Evolutionary conservation across 1,140 invertebrate species (phyloP).

Genomic region (Papilio helenus): DNA sequence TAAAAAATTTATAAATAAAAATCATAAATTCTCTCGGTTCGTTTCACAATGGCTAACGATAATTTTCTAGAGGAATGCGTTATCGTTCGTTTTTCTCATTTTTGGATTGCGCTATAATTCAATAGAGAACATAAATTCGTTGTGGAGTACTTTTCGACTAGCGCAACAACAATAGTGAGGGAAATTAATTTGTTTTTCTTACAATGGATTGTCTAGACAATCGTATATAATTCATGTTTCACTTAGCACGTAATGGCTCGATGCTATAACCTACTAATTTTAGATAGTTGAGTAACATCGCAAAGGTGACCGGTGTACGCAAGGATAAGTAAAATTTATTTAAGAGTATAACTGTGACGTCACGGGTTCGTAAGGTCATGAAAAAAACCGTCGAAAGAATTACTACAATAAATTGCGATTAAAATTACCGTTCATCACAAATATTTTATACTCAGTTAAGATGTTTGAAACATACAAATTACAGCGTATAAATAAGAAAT

Average conservation of each 20-base stretch:
- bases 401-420: not conserved
- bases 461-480: not conserved
- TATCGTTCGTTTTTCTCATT: slow-evolving; percentile 66
- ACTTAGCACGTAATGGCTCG: slow-evolving; percentile 76
- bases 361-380: not conserved
- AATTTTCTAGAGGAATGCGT: slow-evolving; percentile 58
- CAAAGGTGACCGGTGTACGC: slow-evolving; percentile 52
- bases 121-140: slow-evolving; percentile 76
- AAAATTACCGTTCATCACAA: not conserved
- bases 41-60: slow-evolving; percentile 51
- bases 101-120: slow-evolving; percentile 68
- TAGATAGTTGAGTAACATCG: slow-evolving; percentile 65
- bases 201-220: slow-evolving; percentile 81
- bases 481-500: slow-evolving; percentile 28
- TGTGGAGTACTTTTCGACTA: slow-evolving; percentile 67
- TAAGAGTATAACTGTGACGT: not conserved
- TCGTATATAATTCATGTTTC: slow-evolving; percentile 79
- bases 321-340: not conserved
- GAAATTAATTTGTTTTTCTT: slow-evolving; percentile 82
- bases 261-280: slow-evolving; percentile 59
- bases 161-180: slow-evolving; percentile 65
- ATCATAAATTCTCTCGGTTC: slow-evolving; percentile 46
- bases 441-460: not conserved
- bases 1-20: slow-evolving; percentile 46
- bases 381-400: not conserved